A percentile compares a stretch with the other conserved stretches of the same genome.
Evolutionary conservation across 2,113 vertebrate genomes (phyloP).

Genomic region (Chlorodrepanis virens): DNA sequence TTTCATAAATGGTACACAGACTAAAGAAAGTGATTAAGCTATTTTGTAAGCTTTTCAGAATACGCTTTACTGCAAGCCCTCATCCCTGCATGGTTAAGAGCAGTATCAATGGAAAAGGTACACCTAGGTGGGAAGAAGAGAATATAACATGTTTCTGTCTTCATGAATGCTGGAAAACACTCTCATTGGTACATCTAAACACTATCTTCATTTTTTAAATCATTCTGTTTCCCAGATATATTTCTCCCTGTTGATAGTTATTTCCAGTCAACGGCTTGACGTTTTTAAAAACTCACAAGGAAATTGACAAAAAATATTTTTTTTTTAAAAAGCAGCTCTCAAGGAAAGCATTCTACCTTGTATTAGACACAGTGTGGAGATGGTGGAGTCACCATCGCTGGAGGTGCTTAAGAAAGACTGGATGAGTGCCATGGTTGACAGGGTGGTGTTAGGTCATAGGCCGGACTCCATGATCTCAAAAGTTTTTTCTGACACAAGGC

Average conservation of each 20-base stretch:
- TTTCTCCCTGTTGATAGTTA: neutral
- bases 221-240: neutral
- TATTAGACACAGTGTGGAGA: neutral
- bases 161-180: neutral
- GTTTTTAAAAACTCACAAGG: neutral
- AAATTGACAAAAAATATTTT: neutral
- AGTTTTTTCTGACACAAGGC: neutral
- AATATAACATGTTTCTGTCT: neutral
- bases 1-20: neutral
- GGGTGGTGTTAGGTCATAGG: neutral
- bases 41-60: neutral
- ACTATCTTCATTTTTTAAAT: neutral
- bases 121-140: neutral
- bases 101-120: neutral
- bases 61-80: neutral
- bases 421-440: neutral
- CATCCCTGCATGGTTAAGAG: neutral
- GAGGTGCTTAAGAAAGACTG: neutral
- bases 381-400: accelerated
- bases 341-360: accelerated
- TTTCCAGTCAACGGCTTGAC: neutral
- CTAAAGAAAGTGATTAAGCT: neutral
- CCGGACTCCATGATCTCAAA: neutral
- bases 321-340: neutral
- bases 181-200: neutral